Evolutionary conservation across 2,113 vertebrate species (phyloP), one percentile per base, ranked within the genome.

Genomic region (Marcusenius ussheri): DNA sequence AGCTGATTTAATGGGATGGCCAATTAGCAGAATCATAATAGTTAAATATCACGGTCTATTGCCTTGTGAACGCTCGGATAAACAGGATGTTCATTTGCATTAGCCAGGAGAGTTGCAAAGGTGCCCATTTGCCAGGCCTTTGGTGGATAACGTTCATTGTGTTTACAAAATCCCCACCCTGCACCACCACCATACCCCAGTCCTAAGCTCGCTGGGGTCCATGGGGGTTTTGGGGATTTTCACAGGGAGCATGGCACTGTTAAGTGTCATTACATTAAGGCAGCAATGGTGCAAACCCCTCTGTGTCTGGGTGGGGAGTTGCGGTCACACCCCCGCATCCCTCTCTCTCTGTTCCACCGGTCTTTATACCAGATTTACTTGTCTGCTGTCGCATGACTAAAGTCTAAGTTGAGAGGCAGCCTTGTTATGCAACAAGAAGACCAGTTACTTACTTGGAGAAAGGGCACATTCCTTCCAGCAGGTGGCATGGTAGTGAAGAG

Each of bases 51-150:
- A 88, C 45, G 86, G 47, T n/a, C 90, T 77, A 88, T 90, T 88
- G 53, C 85, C 86, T 90, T 31, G 21, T 35, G n/a, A 80, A 88
- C 3, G 86, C 62, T 51, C 39, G 83, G 50, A 83, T 87, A 87
- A 90, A 90, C 89, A 90, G 89, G 21, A 85, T 51, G 46, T 51
- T 35, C 53, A 90, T 90, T 90, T 87, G 83, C 89, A 90, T 90
- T 90, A 66, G 89, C 84, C 58, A 13, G 9, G 56, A 85, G 89
- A 86, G 49, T 90, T 31, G 47, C 62, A n/a, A 42, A 87, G 56
- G 88, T 89, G 46, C 89, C 17, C 42, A 70, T 24, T 89, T 39
- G 89, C 89, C n/a, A 39, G 84, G 56, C 47, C 89, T 51, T 90
- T 27, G 62, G 58, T 50, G 27, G 46, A n/a, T 89, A 42, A 89